Base-by-base conservation (phyloP, 1,140 invertebrate genomes). In the Bombus turneri region DNA sequence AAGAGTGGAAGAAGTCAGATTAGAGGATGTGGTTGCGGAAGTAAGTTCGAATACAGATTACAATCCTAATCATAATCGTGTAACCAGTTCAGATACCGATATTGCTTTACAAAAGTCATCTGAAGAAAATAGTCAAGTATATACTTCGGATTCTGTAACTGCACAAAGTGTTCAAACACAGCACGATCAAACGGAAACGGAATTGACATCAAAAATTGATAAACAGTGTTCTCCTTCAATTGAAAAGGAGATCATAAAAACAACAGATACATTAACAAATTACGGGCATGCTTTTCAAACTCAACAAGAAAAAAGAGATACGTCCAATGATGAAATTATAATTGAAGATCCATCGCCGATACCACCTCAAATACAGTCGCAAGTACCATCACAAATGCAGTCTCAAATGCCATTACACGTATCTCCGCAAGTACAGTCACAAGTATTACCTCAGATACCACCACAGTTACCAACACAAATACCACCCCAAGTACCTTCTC, bases 1-100 rank as follows among this genome's bases (percentile, higher is more conserved):
- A 68, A 91, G 94, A 37, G 94, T 95, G 2, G 95, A 95, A 47
- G 95, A 95, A 86, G 94, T 95, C 0, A 88, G 93, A 59, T 86
- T 95, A 8, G 95, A 95, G 62, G 95, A 95, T 64, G 93, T 95
- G 0, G 94, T 95, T 0, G 93, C 91, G 1, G 95, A 95, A 87
- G 92, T 93, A 13, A 92, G 90, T 78, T 94, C 94, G 0, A 94
- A 93, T n/a, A 86, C 91, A 13, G 93, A 94, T 13, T 94, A 94
- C 59, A 94, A 92, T 77, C 93, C 91, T 53, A 93, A 87, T 86
- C 89, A 81, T 39, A 93, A 90, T 77, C 92, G 93, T 3, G 88
- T 90, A 2, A 84, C 89, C 1, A 94, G 91, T 73, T 92, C 92
- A 15, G 94, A 93, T 47, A 87, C 86, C 0, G 91, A 92, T 76